Evolutionary conservation across 2,888 invertebrate species (phyloP).

Genomic region (Epinotia ramella): DNA sequence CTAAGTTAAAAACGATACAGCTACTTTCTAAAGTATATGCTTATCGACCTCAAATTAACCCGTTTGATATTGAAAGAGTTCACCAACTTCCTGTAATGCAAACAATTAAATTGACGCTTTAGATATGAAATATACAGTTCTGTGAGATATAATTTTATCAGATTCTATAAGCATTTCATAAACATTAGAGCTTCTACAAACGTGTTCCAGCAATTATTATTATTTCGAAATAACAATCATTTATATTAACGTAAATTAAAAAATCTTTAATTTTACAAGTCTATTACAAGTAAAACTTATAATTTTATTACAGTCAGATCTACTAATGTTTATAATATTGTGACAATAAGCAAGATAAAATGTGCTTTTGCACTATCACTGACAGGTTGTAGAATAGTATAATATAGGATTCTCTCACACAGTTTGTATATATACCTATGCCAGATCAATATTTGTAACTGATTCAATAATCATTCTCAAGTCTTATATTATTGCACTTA

Average conservation of each 20-base stretch:
- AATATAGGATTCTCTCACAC: not conserved
- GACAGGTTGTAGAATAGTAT: not conserved
- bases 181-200: not conserved
- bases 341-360: not conserved
- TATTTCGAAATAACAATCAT: slow-evolving; percentile 5
- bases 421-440: slow-evolving; percentile 1
- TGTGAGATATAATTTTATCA: not conserved
- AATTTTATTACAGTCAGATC: not conserved
- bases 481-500: slow-evolving; percentile 4
- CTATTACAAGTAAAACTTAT: not conserved
- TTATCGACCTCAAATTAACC: slow-evolving; percentile 69
- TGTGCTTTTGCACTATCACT: not conserved
- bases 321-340: not conserved
- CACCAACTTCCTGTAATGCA: slow-evolving; percentile 85
- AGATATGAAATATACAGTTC: slow-evolving; percentile 26
- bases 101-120: slow-evolving; percentile 69
- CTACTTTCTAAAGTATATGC: slow-evolving; percentile 69
- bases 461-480: not conserved
- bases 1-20: slow-evolving; percentile 71
- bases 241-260: not conserved
- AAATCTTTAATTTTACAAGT: not conserved
- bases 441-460: not conserved
- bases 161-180: slow-evolving; percentile 2
- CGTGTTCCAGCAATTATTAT: not conserved
- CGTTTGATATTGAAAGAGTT: slow-evolving; percentile 78